Percentiles rank a stretch among this genome's conserved stretches.
Evolutionary conservation across 1,140 invertebrate species (phyloP).

Genomic region (Leptestheria dahalacensis): DNA sequence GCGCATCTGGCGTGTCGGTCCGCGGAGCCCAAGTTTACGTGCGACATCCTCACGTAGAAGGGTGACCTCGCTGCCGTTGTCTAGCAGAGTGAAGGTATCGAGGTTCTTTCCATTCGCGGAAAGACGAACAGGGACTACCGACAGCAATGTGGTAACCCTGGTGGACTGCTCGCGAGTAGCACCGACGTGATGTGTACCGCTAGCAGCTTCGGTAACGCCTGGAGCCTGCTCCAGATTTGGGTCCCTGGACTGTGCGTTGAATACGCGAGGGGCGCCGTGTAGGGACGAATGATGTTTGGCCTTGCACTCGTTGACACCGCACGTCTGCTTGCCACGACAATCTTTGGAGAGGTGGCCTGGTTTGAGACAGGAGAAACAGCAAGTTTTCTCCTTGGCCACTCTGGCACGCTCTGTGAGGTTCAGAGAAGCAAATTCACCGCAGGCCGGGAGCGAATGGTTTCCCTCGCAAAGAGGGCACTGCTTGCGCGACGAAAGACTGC

Average conservation of each 20-base stretch:
- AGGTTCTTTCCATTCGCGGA: neutral
- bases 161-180: neutral
- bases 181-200: neutral
- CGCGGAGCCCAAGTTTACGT: neutral
- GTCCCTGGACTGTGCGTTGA: too few species aligned
- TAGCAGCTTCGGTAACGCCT: neutral
- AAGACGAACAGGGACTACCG: neutral
- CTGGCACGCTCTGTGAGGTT: neutral
- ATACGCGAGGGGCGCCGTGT: conserved; percentile 2
- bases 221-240: neutral
- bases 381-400: neutral
- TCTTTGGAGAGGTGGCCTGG: neutral
- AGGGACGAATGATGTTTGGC: neutral
- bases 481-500: neutral
- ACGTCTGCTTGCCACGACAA: neutral
- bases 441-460: neutral
- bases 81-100: neutral
- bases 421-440: neutral
- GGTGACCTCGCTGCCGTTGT: conserved; percentile 1
- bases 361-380: neutral
- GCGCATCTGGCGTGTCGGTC: neutral
- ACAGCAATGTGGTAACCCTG: neutral
- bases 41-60: neutral
- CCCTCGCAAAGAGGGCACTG: neutral
- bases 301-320: neutral